Percentiles rank a stretch among this genome's conserved stretches.
Evolutionary conservation across 2,888 invertebrate genomes (phyloP).

Genomic region (Hirtodrosophila histrioides): DNA sequence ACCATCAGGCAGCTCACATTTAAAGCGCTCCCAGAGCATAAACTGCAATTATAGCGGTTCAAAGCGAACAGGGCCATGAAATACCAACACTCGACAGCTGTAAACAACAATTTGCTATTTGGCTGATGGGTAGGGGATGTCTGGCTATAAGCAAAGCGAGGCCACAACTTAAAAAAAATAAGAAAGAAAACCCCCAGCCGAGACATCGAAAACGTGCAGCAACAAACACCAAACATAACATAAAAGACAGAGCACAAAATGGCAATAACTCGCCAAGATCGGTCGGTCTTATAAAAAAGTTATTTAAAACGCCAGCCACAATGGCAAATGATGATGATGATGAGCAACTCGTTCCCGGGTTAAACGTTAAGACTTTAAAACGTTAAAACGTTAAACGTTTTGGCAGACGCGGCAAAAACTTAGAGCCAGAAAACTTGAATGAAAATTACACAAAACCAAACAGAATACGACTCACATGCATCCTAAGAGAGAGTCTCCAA

Average conservation of each 20-base stretch:
- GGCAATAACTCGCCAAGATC: conserved; percentile 68
- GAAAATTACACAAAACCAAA: conserved; percentile 48
- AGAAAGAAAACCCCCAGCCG: conserved; percentile 4
- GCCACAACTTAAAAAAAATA: conserved; percentile 11
- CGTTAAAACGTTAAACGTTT: conserved; percentile 60
- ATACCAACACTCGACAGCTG: conserved; percentile 76
- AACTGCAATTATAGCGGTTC: conserved; percentile 72
- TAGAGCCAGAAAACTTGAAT: conserved; percentile 56
- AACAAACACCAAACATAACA: conserved; percentile 17
- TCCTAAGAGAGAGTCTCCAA: conserved; percentile 1
- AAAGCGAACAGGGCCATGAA: conserved; percentile 61
- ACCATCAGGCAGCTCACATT: conserved; percentile 52
- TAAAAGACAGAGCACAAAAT: conserved; percentile 46
- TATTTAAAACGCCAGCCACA: conserved; percentile 76
- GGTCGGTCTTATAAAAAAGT: conserved; percentile 67
- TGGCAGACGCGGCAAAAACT: conserved; percentile 43
- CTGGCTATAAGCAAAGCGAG: conserved; percentile 16
- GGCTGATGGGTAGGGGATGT: conserved; percentile 3
- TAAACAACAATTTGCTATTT: conserved; percentile 74
- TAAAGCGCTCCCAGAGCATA: conserved; percentile 65
- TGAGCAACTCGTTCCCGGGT: conserved; percentile 46
- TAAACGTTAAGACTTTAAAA: conserved; percentile 36
- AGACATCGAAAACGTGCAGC: conserved; percentile 40
- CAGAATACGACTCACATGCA: conserved; percentile 9
- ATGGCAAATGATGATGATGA: conserved; percentile 75